These are phyloP conservation scores for Eurosta solidaginis DNA, from an alignment of 1,140 invertebrate genomes.

Conservation along the genomic window DNA sequence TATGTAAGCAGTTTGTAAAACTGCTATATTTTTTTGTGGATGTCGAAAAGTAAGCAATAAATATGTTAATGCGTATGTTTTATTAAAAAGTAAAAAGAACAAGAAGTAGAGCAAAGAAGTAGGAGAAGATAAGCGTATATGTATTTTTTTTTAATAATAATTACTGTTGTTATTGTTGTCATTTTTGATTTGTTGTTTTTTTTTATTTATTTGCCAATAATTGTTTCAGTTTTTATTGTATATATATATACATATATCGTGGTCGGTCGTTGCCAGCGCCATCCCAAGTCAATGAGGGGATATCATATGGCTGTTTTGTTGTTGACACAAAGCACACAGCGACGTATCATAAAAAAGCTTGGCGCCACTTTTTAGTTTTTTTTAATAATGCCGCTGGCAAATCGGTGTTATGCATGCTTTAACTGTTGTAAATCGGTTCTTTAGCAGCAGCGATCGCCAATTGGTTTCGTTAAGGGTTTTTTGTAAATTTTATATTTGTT, in stretches of 20 bases:
- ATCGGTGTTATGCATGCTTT: background rate
- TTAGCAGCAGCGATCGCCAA: constrained; percentile 8
- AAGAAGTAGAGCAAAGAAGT: constrained; percentile 6
- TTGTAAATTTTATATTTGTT: background rate
- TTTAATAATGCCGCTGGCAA: background rate
- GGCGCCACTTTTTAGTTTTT: constrained; percentile 28
- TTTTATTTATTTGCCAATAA: constrained; percentile 18
- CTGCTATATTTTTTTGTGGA: background rate
- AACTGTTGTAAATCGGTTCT: too few species aligned
- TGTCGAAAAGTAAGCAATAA: too few species aligned
- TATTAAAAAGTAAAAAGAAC: background rate
- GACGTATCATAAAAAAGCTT: constrained; percentile 12
- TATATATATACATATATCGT: background rate
- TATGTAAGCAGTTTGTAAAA: background rate
- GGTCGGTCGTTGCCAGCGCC: background rate
- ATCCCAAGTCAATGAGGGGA: background rate
- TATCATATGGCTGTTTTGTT: background rate
- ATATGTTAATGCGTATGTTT: background rate
- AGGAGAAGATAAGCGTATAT: constrained; percentile 4
- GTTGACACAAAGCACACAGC: constrained; percentile 17
- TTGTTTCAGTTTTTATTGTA: background rate
- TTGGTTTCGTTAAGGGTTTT: background rate
- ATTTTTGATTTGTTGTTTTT: background rate
- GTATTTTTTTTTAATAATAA: background rate
- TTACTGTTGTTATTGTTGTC: constrained; percentile 8